Percentiles rank a stretch among this genome's conserved stretches.
Conservation (phyloP, 2,888 invertebrate species). For the Andrena chrysosceles region DNA sequence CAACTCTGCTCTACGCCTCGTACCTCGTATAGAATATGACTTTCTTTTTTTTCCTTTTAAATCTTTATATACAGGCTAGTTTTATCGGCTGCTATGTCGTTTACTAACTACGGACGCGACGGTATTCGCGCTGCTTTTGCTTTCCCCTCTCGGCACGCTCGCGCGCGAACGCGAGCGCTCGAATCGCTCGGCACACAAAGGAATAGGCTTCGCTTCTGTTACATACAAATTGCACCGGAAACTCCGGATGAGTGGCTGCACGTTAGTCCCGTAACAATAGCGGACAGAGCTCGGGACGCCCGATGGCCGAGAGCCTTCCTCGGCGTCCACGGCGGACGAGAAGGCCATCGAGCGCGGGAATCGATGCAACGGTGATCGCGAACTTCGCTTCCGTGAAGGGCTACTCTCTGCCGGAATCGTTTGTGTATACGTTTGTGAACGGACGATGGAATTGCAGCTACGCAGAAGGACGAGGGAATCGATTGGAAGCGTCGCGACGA, state of each 20-base stretch:
- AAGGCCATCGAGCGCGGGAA: constrained; percentile 41
- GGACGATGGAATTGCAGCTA: not conserved
- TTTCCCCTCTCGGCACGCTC: constrained; percentile 33
- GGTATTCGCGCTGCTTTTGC: constrained; percentile 62
- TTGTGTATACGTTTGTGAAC: not conserved
- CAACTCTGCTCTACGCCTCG: constrained; percentile 67
- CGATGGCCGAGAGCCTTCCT: constrained; percentile 47
- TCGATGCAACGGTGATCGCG: constrained; percentile 34
- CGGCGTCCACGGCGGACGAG: constrained; percentile 18
- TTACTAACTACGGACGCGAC: constrained; percentile 71
- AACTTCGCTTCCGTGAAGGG: constrained; percentile 19
- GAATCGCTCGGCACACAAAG: constrained; percentile 42
- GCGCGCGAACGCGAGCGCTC: constrained; percentile 23
- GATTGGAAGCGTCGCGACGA: too few species aligned
- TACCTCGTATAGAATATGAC: constrained; percentile 78
- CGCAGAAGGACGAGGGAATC: too few species aligned
- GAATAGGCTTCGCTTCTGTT: constrained; percentile 47
- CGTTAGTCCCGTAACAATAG: constrained; percentile 30
- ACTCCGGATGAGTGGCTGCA: constrained; percentile 42
- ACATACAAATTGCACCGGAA: constrained; percentile 49
- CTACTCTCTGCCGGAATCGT: constrained; percentile 24
- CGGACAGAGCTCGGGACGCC: constrained; percentile 32
- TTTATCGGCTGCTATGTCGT: constrained; percentile 68
- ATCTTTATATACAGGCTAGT: constrained; percentile 74
- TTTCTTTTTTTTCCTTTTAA: constrained; percentile 78